Conservation (phyloP, 2,113 vertebrate species). For the Hymenochirus boettgeri region DNA sequence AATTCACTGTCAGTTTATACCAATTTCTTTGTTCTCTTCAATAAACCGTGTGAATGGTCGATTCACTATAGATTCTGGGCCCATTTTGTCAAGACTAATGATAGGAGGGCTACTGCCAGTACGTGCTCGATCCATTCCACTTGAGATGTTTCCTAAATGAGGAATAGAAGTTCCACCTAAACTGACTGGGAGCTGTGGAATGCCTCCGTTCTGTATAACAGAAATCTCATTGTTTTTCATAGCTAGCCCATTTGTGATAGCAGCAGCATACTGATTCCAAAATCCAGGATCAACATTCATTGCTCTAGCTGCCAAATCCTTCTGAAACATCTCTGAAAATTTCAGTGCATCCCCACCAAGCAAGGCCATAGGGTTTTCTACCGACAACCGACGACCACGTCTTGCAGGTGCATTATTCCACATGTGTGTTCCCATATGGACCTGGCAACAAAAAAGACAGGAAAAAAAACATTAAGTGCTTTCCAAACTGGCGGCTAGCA, state of each 20-base stretch:
- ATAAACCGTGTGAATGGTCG: conserved; percentile 94
- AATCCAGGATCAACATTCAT: conserved; percentile 96
- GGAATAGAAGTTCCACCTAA: conserved; percentile 84
- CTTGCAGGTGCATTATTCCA: conserved; percentile 97
- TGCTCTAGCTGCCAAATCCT: conserved; percentile 90
- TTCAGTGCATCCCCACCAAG: conserved; percentile 91
- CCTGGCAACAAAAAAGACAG: conserved; percentile 63
- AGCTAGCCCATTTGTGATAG: conserved; percentile 92
- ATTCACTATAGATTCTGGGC: conserved; percentile 71
- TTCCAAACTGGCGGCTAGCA: not conserved
- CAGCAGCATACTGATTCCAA: conserved; percentile 97
- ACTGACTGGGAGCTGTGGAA: conserved; percentile 89
- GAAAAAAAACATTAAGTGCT: conserved; percentile 33
- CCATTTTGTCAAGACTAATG: conserved; percentile 80
- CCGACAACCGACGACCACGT: conserved; percentile 89
- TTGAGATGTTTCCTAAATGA: conserved; percentile 73
- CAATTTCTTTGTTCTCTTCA: conserved; percentile 97
- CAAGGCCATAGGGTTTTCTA: conserved; percentile 97
- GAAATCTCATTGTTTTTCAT: conserved; percentile 99
- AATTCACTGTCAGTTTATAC: conserved; percentile 82
- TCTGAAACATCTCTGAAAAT: conserved; percentile 98
- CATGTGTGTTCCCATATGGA: conserved; percentile 99
- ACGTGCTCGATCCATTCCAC: conserved; percentile 85
- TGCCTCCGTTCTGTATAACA: conserved; percentile 96
- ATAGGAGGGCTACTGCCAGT: conserved; percentile 79